These are phyloP conservation scores for Papilio helenus DNA, from an alignment of 1,140 invertebrate genomes.

Conservation along the genomic window DNA sequence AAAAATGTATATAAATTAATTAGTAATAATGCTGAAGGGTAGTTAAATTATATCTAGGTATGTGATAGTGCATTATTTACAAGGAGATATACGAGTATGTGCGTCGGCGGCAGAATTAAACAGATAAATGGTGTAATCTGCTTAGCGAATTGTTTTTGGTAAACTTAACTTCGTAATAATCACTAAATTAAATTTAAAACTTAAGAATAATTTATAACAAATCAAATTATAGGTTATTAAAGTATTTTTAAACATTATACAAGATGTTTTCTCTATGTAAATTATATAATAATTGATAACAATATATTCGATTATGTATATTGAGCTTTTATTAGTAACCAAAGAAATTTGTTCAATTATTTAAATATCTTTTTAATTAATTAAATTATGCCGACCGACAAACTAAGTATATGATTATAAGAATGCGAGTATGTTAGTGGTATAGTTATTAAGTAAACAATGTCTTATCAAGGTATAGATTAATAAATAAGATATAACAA, in stretches of 20 bases:
- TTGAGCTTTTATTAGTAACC: too few species aligned
- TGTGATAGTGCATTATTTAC: constrained; percentile 45
- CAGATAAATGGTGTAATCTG: background rate
- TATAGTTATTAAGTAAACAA: constrained; percentile 25
- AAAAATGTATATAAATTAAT: constrained; percentile 66
- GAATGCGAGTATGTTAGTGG: constrained; percentile 14
- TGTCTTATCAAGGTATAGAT: constrained; percentile 12
- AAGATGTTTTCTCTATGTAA: too few species aligned
- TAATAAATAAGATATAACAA: constrained; percentile 21
- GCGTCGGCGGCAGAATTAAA: constrained; percentile 25
- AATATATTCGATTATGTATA: too few species aligned
- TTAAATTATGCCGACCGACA: constrained; percentile 3
- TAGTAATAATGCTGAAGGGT: constrained; percentile 48
- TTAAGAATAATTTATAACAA: too few species aligned
- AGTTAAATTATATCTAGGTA: constrained; percentile 51
- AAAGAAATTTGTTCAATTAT: too few species aligned
- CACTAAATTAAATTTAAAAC: too few species aligned
- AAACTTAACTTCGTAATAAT: too few species aligned
- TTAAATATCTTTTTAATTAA: too few species aligned
- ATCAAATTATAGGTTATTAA: too few species aligned
- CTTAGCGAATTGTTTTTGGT: too few species aligned
- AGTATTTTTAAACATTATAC: too few species aligned
- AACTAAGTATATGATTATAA: constrained; percentile 9
- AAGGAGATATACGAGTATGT: constrained; percentile 28
- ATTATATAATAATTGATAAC: too few species aligned